Evolutionary conservation across 2,888 invertebrate genomes (phyloP).

Genomic region (Dusona sp.): DNA sequence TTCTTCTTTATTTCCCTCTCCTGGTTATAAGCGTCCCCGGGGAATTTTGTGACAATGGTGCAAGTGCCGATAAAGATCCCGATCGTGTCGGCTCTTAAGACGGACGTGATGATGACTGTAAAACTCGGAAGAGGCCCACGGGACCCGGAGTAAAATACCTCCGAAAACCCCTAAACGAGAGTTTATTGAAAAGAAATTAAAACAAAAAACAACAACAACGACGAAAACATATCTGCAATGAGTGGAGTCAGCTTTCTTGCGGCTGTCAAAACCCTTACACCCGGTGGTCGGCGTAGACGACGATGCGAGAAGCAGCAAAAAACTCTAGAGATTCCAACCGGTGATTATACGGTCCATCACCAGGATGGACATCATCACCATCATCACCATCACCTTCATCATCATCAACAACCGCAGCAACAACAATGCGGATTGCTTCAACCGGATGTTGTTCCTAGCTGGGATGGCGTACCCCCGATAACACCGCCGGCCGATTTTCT

Average conservation of each 20-base stretch:
- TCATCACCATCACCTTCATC: slow-evolving; percentile 45
- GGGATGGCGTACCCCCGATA: slow-evolving; percentile 88
- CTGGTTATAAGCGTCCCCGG: background rate
- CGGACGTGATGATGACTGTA: slow-evolving; percentile 15
- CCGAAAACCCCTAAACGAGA: background rate
- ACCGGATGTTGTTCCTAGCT: slow-evolving; percentile 86
- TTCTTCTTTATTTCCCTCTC: background rate
- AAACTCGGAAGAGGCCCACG: slow-evolving; percentile 2
- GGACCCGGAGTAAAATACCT: background rate
- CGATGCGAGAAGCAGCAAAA: slow-evolving; percentile 88
- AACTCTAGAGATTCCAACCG: slow-evolving; percentile 83
- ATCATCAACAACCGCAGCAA: slow-evolving; percentile 50
- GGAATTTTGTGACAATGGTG: slow-evolving; percentile 45
- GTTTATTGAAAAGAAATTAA: background rate
- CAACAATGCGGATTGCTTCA: slow-evolving; percentile 80
- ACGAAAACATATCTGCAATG: slow-evolving; percentile 80
- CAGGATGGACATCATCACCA: slow-evolving; percentile 23
- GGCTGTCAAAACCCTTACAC: slow-evolving; percentile 89
- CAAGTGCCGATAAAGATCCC: slow-evolving; percentile 18
- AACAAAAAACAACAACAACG: background rate
- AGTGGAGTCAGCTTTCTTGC: slow-evolving; percentile 87
- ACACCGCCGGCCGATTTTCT: slow-evolving; percentile 90
- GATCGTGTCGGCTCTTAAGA: background rate
- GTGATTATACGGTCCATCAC: slow-evolving; percentile 69
- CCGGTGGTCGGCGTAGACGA: slow-evolving; percentile 87